Evolutionary conservation across 2,113 vertebrate species (phyloP).

Genomic region (Argyrosomus japonicus): DNA sequence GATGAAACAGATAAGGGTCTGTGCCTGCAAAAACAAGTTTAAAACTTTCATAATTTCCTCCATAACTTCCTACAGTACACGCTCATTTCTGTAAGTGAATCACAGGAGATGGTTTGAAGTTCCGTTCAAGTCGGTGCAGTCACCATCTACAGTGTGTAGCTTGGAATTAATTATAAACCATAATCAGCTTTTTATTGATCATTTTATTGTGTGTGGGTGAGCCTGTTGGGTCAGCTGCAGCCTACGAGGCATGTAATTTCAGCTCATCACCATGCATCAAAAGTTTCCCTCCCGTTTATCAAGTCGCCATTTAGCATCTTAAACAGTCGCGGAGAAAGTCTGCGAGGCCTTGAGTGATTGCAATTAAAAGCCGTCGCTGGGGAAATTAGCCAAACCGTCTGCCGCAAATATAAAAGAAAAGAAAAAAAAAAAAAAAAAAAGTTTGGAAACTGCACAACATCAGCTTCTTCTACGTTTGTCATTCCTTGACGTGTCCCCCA

Average conservation of each 20-base stretch:
- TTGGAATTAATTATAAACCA: slow-evolving; percentile 47
- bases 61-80: slow-evolving; percentile 2
- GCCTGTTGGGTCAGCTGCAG: slow-evolving; percentile 32
- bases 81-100: neutral
- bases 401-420: slow-evolving; percentile 16
- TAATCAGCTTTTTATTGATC: slow-evolving; percentile 61
- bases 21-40: slow-evolving; percentile 9
- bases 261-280: slow-evolving; percentile 51
- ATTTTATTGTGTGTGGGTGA: slow-evolving; percentile 20
- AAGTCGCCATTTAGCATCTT: slow-evolving; percentile 44
- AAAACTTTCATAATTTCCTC: slow-evolving; percentile 20
- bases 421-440: neutral
- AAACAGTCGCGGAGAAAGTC: slow-evolving; percentile 6
- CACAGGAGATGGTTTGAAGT: neutral
- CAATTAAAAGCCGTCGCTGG: slow-evolving; percentile 49
- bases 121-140: neutral
- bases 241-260: slow-evolving; percentile 43
- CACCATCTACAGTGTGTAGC: neutral
- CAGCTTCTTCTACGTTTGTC: neutral
- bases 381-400: slow-evolving; percentile 48
- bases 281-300: slow-evolving; percentile 41
- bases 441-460: neutral
- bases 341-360: slow-evolving; percentile 31
- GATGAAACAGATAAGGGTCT: slow-evolving; percentile 43
- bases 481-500: slow-evolving; percentile 27